Evolutionary conservation across 1,140 invertebrate genomes (phyloP), one percentile per base, ranked within the genome.

Genomic region (Hycleus phaleratus): DNA sequence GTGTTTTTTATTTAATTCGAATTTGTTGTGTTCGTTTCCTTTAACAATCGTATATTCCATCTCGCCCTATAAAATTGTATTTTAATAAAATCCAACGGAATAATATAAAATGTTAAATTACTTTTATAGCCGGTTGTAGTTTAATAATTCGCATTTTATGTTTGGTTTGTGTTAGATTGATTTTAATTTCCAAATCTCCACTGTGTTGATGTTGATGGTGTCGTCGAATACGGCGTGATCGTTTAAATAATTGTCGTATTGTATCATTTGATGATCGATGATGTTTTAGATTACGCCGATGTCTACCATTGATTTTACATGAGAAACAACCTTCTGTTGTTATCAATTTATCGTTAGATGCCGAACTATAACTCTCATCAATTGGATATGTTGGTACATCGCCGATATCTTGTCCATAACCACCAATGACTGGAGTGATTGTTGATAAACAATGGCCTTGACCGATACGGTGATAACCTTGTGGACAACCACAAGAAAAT

Each of bases 281-380:
- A 40, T 66, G 62, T 49, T 62, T 73, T 1, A 70, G 71, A 46
- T 72, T 68, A 18, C 76, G 61, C 26, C 75, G 61, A 61, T 76
- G 75, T 59, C 75, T 67, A 46, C 72, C 77, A 53, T 76, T 79
- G 1, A 91, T 86, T 78, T 92, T 90, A 79, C 91, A 95, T 11
- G 88, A 87, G 76, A 93, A 93, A 75, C 91, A 93, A 3, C 90
- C 91, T 75, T 95, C 91, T 0, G 88, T 91, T 1, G 87, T 86
- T 39, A 93, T 90, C 8, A 90, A 80, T 61, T 87, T 87, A 55
- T 86, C 82, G 40, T 83, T 78, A 0, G 75, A 73, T 3, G 47
- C 42, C 12, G 52, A 25, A 10, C 47, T 39, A 43, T 63, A 67
- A 71, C 73, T 63, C 72, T 75, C 65, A 73, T 73, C 65, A 18